A percentile compares a stretch with the other conserved stretches of the same genome.
These are phyloP conservation scores for Hypomecis atomaria DNA, from an alignment of 2,888 invertebrate genomes.

Conservation along the genomic window DNA sequence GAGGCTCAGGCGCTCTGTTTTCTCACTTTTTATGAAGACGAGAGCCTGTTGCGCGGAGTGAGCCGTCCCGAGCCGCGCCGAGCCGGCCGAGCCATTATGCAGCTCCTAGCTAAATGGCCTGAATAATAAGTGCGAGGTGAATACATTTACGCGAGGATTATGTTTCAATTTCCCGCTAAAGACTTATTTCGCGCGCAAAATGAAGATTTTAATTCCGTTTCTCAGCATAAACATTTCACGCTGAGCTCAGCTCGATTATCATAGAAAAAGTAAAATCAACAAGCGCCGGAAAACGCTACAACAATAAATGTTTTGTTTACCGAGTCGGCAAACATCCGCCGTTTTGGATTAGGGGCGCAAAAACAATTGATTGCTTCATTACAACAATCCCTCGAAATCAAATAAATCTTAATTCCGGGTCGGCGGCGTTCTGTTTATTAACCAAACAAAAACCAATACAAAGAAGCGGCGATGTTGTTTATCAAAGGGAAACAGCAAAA, in stretches of 20 bases:
- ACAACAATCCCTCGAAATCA: slow-evolving; percentile 42
- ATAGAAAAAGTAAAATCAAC: slow-evolving; percentile 19
- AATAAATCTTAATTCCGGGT: slow-evolving; percentile 45
- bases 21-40: slow-evolving; percentile 48
- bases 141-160: slow-evolving; percentile 31
- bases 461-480: slow-evolving; percentile 67
- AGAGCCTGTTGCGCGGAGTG: slow-evolving; percentile 57
- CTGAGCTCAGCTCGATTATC: slow-evolving; percentile 3
- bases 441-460: slow-evolving; percentile 59
- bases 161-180: slow-evolving; percentile 27
- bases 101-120: slow-evolving; percentile 38
- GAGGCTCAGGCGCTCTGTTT: slow-evolving; percentile 52
- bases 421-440: slow-evolving; percentile 42
- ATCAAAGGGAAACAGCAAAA: slow-evolving; percentile 61
- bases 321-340: slow-evolving; percentile 19
- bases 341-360: slow-evolving; percentile 29
- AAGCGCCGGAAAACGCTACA: slow-evolving; percentile 8
- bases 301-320: slow-evolving; percentile 27
- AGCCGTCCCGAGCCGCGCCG: slow-evolving; percentile 19
- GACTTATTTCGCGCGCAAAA: not conserved
- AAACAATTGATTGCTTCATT: slow-evolving; percentile 43
- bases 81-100: slow-evolving; percentile 36
- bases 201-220: slow-evolving; percentile 2
- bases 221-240: not conserved
- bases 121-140: slow-evolving; percentile 38